Evolutionary conservation across 1,140 invertebrate species (phyloP), one percentile per base, ranked within the genome.

Genomic region (Helicoverpa armigera): DNA sequence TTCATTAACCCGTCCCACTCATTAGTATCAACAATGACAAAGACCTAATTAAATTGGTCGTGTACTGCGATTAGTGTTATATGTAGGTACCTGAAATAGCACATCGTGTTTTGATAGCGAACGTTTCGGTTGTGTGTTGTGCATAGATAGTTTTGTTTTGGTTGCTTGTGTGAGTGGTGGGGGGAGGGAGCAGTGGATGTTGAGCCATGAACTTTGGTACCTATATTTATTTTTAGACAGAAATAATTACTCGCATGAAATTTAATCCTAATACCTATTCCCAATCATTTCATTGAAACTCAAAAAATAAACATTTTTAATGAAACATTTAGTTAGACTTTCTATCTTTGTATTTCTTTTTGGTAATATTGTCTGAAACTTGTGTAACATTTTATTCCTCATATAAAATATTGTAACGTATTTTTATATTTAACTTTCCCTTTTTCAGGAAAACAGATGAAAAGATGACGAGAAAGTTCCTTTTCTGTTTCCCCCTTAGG

Each of bases 381-480:
- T 65, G 35, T 65, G 35, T 43, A 43, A 43, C 35, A 43, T 43
- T 23, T 43, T 5, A 7, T 43, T 43, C 35, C 7, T 43, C 35
- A 43, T 43, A 43, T 43, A 2, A 16, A 43, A 35, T 43, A 12
- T 31, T 31, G 31, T 16, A 60, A 72, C 16, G 14, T 74, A 23
- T 74, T 29, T 14, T 81, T 56, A 75, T 78, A 75, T 69, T 51
- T 65, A 69, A 50, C 51, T 80, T 76, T 60, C 65, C 75, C 82
- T 82, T 78, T 84, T 82, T 80, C 86, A 92, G 90, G 82, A 82
- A 69, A 70, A 73, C 84, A 84, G 81, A 91, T 89, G 87, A 85
- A n/a, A 94, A 87, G 83, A 94, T 94, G 93, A 93, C 90, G 61
- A 91, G 93, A 75, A 94, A 94, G 86, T 94, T 94, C 79, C 87